A percentile compares a stretch with the other conserved stretches of the same genome.
These are phyloP conservation scores for Drosophila micromelanica DNA, from an alignment of 1,140 invertebrate genomes.

Conservation along the genomic window DNA sequence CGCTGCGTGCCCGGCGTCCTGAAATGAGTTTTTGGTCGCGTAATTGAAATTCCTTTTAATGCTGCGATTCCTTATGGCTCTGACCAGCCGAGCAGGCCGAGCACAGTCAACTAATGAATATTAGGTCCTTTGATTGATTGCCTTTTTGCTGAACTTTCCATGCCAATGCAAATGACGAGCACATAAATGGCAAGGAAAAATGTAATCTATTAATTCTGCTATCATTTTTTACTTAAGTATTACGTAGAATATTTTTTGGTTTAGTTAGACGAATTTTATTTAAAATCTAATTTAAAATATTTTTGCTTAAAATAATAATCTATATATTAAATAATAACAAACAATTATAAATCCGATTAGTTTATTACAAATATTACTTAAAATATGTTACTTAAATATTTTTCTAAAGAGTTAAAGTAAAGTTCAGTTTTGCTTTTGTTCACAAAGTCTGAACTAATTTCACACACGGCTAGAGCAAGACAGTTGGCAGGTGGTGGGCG, in stretches of 20 bases:
- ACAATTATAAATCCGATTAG: background rate
- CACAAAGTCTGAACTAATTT: conserved; percentile 60
- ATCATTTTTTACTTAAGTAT: no score
- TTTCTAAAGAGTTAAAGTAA: conserved; percentile 26
- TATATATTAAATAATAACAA: no score
- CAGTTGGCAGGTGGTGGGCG: background rate
- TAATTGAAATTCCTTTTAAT: conserved; percentile 62
- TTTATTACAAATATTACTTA: background rate
- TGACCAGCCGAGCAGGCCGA: conserved; percentile 8
- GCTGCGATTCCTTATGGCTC: conserved; percentile 5
- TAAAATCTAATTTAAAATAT: no score
- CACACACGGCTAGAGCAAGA: conserved; percentile 46
- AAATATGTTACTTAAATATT: background rate
- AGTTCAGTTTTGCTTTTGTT: conserved; percentile 5
- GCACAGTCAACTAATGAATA: conserved; percentile 31
- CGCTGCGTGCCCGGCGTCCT: conserved; percentile 20
- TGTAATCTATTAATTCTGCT: no score
- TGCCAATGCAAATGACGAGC: conserved; percentile 16
- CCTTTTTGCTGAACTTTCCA: background rate
- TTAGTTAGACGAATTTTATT: no score
- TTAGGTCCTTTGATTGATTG: conserved; percentile 37
- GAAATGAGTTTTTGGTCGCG: conserved; percentile 52
- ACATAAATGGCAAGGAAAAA: background rate
- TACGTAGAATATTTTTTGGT: no score
- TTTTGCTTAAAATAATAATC: no score